These are phyloP conservation scores for Tenualosa thibaudeaui DNA, from an alignment of 2,797 vertebrate genomes.

Conservation along the genomic window DNA sequence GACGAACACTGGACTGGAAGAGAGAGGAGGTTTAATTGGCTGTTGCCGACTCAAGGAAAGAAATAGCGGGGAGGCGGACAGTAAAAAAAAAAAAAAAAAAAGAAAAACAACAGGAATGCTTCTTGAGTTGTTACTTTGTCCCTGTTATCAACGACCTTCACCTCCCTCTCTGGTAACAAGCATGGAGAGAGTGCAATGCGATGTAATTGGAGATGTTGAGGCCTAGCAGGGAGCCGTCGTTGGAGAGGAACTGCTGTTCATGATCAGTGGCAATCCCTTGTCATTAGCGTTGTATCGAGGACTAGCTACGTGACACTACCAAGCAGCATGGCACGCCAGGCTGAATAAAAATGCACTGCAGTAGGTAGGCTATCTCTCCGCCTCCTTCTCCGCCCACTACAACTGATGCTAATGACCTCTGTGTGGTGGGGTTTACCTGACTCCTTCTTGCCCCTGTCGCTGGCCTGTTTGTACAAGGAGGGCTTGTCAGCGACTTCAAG, in stretches of 20 bases:
- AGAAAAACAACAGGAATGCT: background rate
- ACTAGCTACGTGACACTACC: conserved; percentile 40
- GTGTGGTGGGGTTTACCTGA: conserved; percentile 62
- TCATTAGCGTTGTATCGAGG: conserved; percentile 41
- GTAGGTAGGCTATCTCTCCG: conserved; percentile 45
- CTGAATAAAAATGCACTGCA: conserved; percentile 37
- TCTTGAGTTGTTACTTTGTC: background rate
- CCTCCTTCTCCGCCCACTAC: conserved; percentile 42
- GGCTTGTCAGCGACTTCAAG: conserved; percentile 55
- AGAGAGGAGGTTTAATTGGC: conserved; percentile 29
- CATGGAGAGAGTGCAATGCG: conserved; percentile 9
- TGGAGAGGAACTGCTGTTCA: conserved; percentile 34
- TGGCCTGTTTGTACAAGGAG: conserved; percentile 68
- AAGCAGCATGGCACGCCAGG: conserved; percentile 54
- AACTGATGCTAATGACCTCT: conserved; percentile 57
- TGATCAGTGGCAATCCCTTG: conserved; percentile 23
- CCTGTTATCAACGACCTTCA: conserved; percentile 23
- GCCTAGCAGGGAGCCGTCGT: conserved; percentile 11
- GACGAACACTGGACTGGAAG: background rate
- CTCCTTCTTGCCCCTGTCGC: conserved; percentile 50
- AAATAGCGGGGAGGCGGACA: background rate
- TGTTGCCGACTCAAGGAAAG: background rate
- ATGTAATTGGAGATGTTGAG: conserved; percentile 36
- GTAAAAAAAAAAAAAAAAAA: background rate
- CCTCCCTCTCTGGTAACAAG: conserved; percentile 23